phyloP scores from a whole-genome alignment of 2,797 vertebrate genomes.

The Myotis findleyi region DNA sequence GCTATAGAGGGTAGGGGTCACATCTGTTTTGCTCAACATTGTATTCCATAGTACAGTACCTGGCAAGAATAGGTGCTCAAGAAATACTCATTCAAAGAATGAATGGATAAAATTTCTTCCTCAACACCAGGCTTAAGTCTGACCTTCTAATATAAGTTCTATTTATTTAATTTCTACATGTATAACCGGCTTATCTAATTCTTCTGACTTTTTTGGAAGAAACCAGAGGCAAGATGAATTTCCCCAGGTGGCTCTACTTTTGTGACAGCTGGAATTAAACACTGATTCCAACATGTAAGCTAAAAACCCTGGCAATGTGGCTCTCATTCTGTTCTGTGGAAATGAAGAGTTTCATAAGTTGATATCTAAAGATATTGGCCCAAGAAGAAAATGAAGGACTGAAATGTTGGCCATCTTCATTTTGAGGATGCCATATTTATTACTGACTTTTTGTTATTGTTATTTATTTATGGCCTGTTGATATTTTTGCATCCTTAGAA shows the following conservation, averaged over 20 bases:
- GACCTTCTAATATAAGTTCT: not conserved
- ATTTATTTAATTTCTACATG: not conserved
- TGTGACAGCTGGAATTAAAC: not conserved
- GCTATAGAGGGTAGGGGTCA: not conserved
- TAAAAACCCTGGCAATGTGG: not conserved
- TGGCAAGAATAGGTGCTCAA: not conserved
- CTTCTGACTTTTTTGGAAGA: not conserved
- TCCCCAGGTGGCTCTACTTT: not conserved
- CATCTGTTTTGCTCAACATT: not conserved
- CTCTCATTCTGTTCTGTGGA: not conserved
- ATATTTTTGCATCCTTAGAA: not conserved
- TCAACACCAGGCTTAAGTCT: not conserved
- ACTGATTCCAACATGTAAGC: not conserved
- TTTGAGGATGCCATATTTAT: not conserved
- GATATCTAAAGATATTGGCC: not conserved
- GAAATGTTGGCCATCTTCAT: not conserved
- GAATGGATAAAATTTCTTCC: not conserved
- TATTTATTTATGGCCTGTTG: not conserved
- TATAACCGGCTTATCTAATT: not conserved
- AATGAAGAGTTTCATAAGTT: not conserved
- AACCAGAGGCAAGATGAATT: not conserved
- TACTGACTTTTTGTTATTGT: not conserved
- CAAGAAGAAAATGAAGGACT: not conserved
- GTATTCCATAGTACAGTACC: not conserved
- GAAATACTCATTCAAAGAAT: not conserved